phyloP scores from a whole-genome alignment of 1,140 invertebrate genomes.

The Solen grandis region DNA sequence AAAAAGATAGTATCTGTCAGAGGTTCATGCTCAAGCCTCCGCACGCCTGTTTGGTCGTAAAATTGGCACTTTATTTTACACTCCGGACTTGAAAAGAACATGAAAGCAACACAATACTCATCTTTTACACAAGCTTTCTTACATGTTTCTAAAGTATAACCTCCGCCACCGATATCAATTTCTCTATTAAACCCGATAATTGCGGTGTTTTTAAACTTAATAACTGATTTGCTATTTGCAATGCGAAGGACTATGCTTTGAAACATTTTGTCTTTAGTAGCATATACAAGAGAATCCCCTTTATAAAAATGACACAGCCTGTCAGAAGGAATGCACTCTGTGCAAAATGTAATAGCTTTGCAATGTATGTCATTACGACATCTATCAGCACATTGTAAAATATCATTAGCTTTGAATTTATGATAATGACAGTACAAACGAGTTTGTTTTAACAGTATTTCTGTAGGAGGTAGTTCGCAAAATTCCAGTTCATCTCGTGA shows the following conservation, averaged over 20 bases:
- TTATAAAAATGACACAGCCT: neutral
- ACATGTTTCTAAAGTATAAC: neutral
- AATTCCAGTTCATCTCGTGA: slow-evolving; percentile 15
- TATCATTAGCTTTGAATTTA: neutral
- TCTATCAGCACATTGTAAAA: neutral
- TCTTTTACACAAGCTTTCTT: neutral
- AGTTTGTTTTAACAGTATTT: slow-evolving; percentile 12
- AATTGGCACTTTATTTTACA: slow-evolving; percentile 1
- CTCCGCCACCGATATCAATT: neutral
- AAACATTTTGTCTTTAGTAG: neutral
- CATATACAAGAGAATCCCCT: neutral
- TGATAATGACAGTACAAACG: neutral
- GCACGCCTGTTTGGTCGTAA: neutral
- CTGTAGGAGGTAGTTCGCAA: slow-evolving; percentile 9
- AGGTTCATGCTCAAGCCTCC: too few species aligned
- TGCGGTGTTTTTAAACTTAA: neutral
- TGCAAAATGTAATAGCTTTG: slow-evolving; percentile 17
- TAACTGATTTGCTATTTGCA: neutral
- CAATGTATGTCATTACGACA: slow-evolving; percentile 4
- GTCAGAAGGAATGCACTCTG: neutral
- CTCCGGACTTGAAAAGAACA: neutral
- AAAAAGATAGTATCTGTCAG: slow-evolving; percentile 15
- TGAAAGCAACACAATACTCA: slow-evolving; percentile 12
- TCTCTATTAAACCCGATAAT: slow-evolving; percentile 2
- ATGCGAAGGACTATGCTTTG: slow-evolving; percentile 3